Evolutionary conservation across 2,888 invertebrate species (phyloP).

Genomic region (Andrena praecox): DNA sequence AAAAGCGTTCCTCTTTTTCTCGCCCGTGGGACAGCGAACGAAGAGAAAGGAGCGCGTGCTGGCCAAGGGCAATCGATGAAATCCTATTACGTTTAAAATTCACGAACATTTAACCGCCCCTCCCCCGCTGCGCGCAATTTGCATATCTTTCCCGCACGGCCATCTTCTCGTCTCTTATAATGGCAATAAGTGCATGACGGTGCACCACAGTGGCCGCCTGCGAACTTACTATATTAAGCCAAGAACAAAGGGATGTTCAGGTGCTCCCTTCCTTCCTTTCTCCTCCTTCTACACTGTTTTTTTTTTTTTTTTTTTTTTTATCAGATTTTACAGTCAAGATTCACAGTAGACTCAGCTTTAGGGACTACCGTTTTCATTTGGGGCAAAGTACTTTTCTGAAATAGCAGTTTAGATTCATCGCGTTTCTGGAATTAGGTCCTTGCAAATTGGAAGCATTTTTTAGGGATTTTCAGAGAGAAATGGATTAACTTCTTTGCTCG

Average conservation of each 20-base stretch:
- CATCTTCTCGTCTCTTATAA: constrained; percentile 45
- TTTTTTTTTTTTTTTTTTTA: background rate
- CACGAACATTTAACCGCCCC: constrained; percentile 63
- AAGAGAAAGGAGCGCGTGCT: background rate
- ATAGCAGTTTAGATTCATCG: constrained; percentile 7
- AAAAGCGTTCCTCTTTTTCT: background rate
- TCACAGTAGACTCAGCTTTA: background rate
- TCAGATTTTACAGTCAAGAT: constrained; percentile 14
- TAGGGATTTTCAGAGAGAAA: background rate
- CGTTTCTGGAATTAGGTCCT: background rate
- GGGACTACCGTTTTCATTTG: constrained; percentile 2
- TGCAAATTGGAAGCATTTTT: background rate
- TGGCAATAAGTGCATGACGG: constrained; percentile 47
- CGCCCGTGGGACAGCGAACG: constrained; percentile 4
- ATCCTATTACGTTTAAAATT: constrained; percentile 70
- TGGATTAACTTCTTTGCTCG: background rate
- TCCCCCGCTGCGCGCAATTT: constrained; percentile 39
- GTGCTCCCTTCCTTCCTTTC: background rate
- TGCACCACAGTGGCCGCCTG: constrained; percentile 26
- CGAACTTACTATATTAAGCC: constrained; percentile 34
- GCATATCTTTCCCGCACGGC: constrained; percentile 51
- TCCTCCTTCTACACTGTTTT: background rate
- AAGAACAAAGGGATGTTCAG: constrained; percentile 32
- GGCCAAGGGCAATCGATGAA: constrained; percentile 62
- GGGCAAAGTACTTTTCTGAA: constrained; percentile 13